Evolutionary conservation across 2,113 vertebrate genomes (phyloP).

Genomic region (Varanus salvator): DNA sequence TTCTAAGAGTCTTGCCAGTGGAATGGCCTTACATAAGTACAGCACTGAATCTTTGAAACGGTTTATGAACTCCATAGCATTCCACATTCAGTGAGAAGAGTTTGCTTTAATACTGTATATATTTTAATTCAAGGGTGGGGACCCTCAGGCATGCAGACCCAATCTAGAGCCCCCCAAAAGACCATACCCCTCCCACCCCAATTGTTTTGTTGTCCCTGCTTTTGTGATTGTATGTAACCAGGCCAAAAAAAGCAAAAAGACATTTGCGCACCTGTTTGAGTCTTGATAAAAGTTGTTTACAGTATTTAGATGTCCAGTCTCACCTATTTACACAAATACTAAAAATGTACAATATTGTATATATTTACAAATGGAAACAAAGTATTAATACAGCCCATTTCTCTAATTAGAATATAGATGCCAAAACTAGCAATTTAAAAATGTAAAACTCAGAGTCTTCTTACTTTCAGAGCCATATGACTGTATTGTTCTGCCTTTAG

Average conservation of each 20-base stretch:
- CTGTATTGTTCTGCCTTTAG: constrained; percentile 28
- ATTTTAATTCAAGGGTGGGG: background rate
- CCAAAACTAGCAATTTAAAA: constrained; percentile 8
- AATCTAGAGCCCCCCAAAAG: no score
- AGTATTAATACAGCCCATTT: background rate
- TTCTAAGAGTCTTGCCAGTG: background rate
- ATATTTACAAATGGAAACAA: constrained; percentile 53
- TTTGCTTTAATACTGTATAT: background rate
- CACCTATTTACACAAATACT: constrained; percentile 34
- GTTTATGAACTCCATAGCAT: background rate
- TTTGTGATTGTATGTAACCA: no score
- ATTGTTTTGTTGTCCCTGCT: no score
- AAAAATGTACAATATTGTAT: background rate
- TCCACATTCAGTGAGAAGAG: background rate
- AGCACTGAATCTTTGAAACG: background rate
- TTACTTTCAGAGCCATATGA: constrained; percentile 2
- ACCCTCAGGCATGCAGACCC: no score
- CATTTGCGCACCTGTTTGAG: background rate
- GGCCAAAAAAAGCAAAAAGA: background rate
- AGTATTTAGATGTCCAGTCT: background rate
- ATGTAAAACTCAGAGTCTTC: background rate
- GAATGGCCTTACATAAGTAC: background rate
- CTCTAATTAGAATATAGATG: background rate
- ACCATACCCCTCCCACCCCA: no score
- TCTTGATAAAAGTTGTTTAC: background rate